phyloP scores from a whole-genome alignment of 2,888 invertebrate genomes.

The Microchrysa polita region DNA sequence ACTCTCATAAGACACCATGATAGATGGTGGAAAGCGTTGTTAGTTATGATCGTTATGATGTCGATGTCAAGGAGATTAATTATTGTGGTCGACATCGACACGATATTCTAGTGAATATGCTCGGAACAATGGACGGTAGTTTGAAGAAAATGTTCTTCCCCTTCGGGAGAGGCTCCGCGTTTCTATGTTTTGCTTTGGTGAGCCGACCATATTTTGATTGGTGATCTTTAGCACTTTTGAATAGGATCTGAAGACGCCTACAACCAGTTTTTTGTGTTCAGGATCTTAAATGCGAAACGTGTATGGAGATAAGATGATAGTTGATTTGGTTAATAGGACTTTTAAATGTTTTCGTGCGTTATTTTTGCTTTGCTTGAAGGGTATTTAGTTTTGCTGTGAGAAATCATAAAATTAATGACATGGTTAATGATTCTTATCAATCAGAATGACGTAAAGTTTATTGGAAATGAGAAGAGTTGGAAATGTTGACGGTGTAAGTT shows the following conservation, averaged over 20 bases:
- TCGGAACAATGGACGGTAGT: conserved; percentile 6
- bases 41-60: conserved; percentile 39
- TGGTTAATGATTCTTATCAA: no score
- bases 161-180: no score
- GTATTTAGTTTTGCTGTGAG: no score
- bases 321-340: conserved; percentile 14
- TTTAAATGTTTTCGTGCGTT: no score
- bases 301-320: background rate
- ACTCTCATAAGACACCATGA: background rate
- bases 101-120: background rate
- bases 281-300: background rate
- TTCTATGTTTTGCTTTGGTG: no score
- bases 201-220: background rate
- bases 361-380: no score
- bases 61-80: conserved; percentile 38
- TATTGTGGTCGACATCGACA: background rate
- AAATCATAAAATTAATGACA: no score
- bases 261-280: conserved; percentile 5
- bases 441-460: no score
- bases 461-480: no score
- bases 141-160: background rate
- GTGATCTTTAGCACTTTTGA: conserved; percentile 35
- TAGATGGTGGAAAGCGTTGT: conserved; percentile 1
- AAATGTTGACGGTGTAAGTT: no score
- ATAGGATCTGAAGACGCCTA: conserved; percentile 16